These are phyloP conservation scores for Drosophila putrida DNA, from an alignment of 2,888 invertebrate species.

Conservation along the genomic window DNA sequence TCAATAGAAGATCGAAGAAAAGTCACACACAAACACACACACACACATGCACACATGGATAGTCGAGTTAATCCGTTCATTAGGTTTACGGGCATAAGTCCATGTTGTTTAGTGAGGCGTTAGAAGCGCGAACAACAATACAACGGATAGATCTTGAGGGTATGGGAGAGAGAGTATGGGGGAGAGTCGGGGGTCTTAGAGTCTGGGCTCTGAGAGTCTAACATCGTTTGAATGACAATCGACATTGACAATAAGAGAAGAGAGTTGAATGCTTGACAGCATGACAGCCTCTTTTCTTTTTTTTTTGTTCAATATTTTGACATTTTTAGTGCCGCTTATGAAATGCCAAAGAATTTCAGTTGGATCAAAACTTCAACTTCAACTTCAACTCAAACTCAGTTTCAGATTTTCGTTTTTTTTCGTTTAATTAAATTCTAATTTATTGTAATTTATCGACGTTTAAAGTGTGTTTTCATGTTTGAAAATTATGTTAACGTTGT, in stretches of 20 bases:
- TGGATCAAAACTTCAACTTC: conserved; percentile 29
- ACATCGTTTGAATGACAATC: conserved; percentile 41
- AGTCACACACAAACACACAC: conserved; percentile 23
- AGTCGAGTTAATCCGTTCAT: conserved; percentile 82
- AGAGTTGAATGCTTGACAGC: conserved; percentile 72
- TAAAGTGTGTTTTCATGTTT: conserved; percentile 77
- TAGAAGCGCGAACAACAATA: conserved; percentile 69
- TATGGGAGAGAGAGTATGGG: conserved; percentile 14
- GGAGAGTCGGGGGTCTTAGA: conserved; percentile 13
- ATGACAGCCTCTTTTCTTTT: conserved; percentile 63
- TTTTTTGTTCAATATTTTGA: conserved; percentile 72
- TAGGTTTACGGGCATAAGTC: conserved; percentile 78
- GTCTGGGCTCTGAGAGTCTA: neutral
- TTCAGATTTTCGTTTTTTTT: conserved; percentile 33
- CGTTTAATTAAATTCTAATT: conserved; percentile 79
- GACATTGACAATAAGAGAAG: conserved; percentile 58
- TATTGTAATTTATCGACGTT: conserved; percentile 72
- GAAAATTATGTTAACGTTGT: conserved; percentile 49
- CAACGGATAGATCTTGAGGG: conserved; percentile 27
- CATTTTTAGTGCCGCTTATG: conserved; percentile 75
- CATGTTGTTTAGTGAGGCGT: conserved; percentile 76
- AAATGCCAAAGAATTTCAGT: conserved; percentile 62
- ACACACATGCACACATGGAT: conserved; percentile 22
- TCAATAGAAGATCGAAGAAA: conserved; percentile 25
- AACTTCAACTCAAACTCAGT: conserved; percentile 33